Conservation (phyloP, 2,888 invertebrate genomes). For the Diarsia mendica region DNA sequence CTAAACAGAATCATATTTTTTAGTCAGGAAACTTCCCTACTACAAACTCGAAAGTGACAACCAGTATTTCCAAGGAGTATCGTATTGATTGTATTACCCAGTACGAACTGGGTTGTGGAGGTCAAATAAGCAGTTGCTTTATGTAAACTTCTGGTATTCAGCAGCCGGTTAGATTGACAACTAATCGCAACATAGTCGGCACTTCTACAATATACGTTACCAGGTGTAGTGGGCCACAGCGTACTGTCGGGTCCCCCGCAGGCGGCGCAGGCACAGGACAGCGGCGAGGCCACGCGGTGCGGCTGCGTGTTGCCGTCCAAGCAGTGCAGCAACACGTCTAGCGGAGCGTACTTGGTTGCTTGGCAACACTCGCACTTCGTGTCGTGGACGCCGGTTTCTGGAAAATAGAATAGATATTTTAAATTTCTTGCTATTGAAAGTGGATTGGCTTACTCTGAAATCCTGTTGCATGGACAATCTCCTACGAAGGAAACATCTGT, state of each 20-base stretch:
- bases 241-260: conserved; percentile 64
- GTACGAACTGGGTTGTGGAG: neutral
- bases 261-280: conserved; percentile 73
- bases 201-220: conserved; percentile 13
- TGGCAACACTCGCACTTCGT: conserved; percentile 91
- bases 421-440: too few relatives aligned
- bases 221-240: conserved; percentile 26
- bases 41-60: too few relatives aligned
- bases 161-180: too few relatives aligned
- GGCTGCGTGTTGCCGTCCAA: conserved; percentile 73
- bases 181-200: too few relatives aligned
- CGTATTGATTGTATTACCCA: neutral
- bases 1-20: too few relatives aligned
- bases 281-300: conserved; percentile 80
- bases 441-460: too few relatives aligned
- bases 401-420: too few relatives aligned
- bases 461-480: too few relatives aligned
- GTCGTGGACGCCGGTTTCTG: conserved; percentile 90
- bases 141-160: too few relatives aligned
- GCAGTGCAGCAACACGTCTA: conserved; percentile 79
- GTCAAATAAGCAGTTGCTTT: too few relatives aligned
- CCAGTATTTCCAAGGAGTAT: neutral
- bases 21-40: too few relatives aligned
- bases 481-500: too few relatives aligned
- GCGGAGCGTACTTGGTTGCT: conserved; percentile 76